These are phyloP conservation scores for Notodonta dromedarius DNA, from an alignment of 2,888 invertebrate genomes.

Conservation along the genomic window DNA sequence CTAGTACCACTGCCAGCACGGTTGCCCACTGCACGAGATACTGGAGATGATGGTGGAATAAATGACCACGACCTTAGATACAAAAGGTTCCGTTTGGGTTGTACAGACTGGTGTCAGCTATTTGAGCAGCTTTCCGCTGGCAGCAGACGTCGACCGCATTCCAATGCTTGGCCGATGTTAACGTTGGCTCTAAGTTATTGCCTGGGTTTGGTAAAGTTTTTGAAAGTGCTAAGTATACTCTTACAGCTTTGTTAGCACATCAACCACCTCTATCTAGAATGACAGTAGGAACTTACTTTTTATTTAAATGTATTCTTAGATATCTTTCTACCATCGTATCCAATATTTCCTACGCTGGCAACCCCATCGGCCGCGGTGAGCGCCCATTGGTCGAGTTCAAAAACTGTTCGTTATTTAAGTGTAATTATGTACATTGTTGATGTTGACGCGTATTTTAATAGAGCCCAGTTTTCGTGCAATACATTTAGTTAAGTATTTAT, in stretches of 20 bases:
- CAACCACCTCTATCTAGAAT: no score
- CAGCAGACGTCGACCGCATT: no score
- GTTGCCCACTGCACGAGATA: neutral
- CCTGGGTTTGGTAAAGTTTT: no score
- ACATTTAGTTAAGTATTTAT: slow-evolving; percentile 83
- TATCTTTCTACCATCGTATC: neutral
- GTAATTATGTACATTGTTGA: slow-evolving; percentile 81
- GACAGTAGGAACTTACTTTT: no score
- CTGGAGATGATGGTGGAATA: neutral
- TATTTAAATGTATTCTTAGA: neutral
- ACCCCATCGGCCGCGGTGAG: slow-evolving; percentile 5
- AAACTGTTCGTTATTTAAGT: slow-evolving; percentile 43
- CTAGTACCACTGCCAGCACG: neutral
- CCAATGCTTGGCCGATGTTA: no score
- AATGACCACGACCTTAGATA: no score
- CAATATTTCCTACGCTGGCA: slow-evolving; percentile 31
- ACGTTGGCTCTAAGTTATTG: no score
- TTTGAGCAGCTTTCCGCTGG: no score
- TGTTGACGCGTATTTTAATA: slow-evolving; percentile 58
- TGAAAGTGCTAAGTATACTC: no score
- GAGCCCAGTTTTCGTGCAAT: slow-evolving; percentile 78
- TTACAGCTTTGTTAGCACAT: no score
- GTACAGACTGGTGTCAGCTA: no score
- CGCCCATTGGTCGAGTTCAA: slow-evolving; percentile 26
- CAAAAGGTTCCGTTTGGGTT: no score